Base-by-base conservation (phyloP, 2,113 vertebrate species). In the Melanerpes aurifrons region DNA sequence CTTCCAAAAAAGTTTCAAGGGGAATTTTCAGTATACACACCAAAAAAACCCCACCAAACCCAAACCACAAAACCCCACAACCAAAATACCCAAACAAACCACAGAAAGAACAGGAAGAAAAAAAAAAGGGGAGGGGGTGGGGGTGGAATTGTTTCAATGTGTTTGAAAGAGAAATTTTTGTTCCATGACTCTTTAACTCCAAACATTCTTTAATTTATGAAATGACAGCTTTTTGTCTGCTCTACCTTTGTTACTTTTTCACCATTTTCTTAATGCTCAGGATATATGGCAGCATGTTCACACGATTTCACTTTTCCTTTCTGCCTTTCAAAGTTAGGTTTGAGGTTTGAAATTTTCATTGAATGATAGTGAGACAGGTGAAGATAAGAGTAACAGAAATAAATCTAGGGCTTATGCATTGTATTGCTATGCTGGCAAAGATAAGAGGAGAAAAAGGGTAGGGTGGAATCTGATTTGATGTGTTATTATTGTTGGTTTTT, bases 121-220 rank as follows among this genome's bases (percentile, higher is more conserved):
- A 4, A 22, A 12, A 12, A 0, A n/a, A n/a, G n/a, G n/a, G n/a
- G n/a, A n/a, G n/a, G n/a, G n/a, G 16, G 10, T 8, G 37, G 40
- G 40, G 40, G 40, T 4, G 40, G 11, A 40, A 40, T 40, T 40
- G 10, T 71, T 92, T 89, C 5, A 69, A 80, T 67, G 15, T 57
- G 8, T 47, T 89, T 82, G 26, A 25, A 63, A 67, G 9, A 47
- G 25, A 37, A 15, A 5, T 5, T 66, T 71, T 82, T 89, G 5
- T 64, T 90, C 17, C 43, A 64, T 64, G 20, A 72, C 25, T 54
- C 4, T 92, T 63, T 67, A 47, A 43, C 29, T 63, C 7, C 69
- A 93, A 85, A 15, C 12, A 4, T 75, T 74, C 9, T 75, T 82
- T 71, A 58, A 37, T 74, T 77, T 86, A 53, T 47, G 35, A 76